These are phyloP conservation scores for Saturnia japonica DNA, from an alignment of 2,888 invertebrate genomes.

Conservation along the genomic window DNA sequence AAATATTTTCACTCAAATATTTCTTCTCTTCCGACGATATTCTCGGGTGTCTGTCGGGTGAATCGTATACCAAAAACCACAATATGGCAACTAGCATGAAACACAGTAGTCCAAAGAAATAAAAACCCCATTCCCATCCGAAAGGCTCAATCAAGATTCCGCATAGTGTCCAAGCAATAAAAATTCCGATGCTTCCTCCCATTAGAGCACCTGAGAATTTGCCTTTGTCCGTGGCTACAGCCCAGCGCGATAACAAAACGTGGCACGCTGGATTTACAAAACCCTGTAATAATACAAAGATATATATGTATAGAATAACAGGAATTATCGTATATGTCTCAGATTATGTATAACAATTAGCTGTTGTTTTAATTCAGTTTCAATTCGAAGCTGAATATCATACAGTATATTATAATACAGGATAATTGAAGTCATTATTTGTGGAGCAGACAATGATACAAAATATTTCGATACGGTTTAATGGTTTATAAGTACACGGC, in stretches of 20 bases:
- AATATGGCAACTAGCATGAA: slow-evolving; percentile 31
- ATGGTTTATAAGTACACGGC: too few relatives aligned
- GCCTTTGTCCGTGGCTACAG: slow-evolving; percentile 83
- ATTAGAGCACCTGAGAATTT: slow-evolving; percentile 66
- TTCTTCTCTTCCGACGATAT: slow-evolving; percentile 50
- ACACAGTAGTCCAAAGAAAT: slow-evolving; percentile 74
- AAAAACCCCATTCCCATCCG: slow-evolving; percentile 83
- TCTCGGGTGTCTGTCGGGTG: slow-evolving; percentile 76
- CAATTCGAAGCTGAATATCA: too few relatives aligned
- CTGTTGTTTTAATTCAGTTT: too few relatives aligned
- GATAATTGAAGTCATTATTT: too few relatives aligned
- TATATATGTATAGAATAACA: too few relatives aligned
- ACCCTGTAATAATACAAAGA: not conserved
- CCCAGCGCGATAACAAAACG: slow-evolving; percentile 82
- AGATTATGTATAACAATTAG: too few relatives aligned
- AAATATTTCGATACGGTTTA: too few relatives aligned
- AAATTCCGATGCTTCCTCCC: slow-evolving; percentile 78
- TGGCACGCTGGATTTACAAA: slow-evolving; percentile 76
- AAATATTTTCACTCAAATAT: slow-evolving; percentile 24
- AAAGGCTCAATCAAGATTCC: slow-evolving; percentile 57
- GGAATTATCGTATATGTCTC: too few relatives aligned
- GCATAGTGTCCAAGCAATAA: slow-evolving; percentile 27
- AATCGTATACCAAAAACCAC: slow-evolving; percentile 51
- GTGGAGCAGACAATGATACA: too few relatives aligned
- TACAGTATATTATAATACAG: too few relatives aligned